These are phyloP conservation scores for Gisinianus flammeolus DNA, from an alignment of 2,888 invertebrate species.

Conservation along the genomic window DNA sequence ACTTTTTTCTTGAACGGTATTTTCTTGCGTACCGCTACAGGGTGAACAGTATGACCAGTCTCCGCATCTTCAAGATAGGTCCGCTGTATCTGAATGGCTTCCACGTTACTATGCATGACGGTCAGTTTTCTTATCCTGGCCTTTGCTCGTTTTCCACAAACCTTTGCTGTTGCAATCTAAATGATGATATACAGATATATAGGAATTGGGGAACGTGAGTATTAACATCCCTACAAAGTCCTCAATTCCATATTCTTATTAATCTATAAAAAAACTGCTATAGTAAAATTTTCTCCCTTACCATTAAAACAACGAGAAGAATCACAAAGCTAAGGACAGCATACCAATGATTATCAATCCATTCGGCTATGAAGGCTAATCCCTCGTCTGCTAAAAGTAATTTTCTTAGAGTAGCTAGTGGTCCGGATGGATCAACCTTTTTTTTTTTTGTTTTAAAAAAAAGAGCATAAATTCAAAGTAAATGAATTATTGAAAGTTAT, in stretches of 20 bases:
- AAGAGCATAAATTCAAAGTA: slow-evolving; percentile 11
- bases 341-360: slow-evolving; percentile 91
- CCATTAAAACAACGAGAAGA: slow-evolving; percentile 76
- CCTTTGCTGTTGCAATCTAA: slow-evolving; percentile 79
- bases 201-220: too few relatives aligned
- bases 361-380: slow-evolving; percentile 83
- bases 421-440: slow-evolving; percentile 87
- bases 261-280: slow-evolving; percentile 19
- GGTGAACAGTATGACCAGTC: slow-evolving; percentile 78
- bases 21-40: slow-evolving; percentile 80
- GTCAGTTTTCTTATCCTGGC: slow-evolving; percentile 84
- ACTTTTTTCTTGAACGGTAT: slow-evolving; percentile 87
- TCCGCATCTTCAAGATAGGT: slow-evolving; percentile 67
- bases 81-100: slow-evolving; percentile 84
- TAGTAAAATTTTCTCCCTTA: slow-evolving; percentile 65
- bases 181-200: neutral
- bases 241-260: neutral
- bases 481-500: neutral
- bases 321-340: slow-evolving; percentile 78
- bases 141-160: slow-evolving; percentile 79
- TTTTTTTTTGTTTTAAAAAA: too few relatives aligned
- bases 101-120: slow-evolving; percentile 87
- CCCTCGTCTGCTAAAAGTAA: slow-evolving; percentile 87
- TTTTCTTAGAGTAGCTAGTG: slow-evolving; percentile 84
- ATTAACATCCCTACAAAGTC: too few relatives aligned